Evolutionary conservation across 2,113 vertebrate genomes (phyloP), one percentile per base, ranked within the genome.

Genomic region (Indicator indicator): DNA sequence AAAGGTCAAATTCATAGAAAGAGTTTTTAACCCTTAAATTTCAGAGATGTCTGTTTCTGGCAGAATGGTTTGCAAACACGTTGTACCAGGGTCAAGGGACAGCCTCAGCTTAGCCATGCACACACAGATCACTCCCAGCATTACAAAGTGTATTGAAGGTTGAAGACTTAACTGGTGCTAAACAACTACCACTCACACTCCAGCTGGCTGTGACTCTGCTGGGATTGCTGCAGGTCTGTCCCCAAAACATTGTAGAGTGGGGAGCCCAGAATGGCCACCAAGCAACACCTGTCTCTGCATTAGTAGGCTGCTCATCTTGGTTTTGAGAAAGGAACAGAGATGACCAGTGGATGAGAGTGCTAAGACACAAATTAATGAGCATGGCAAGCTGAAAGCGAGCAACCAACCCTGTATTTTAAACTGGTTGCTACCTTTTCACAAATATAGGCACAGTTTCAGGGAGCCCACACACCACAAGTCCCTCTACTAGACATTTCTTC

Each of bases 351-450:
- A 12, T 2, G 60, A 26, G n/a, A 65, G 40, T 56, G 26, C 11
- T 0, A 30, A 33, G 40, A 44, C 26, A 63, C 0, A 0, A 38
- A 32, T n/a, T 21, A 9, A 55, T 12, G 13, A 68, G 20, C 20
- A 38, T 0, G 1, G 46, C 10, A 27, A 42, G 7, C 13, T 18
- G 44, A 72, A 36, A 56, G 73, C 46, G 6, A 56, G 36, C 11
- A 71, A 50, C 3, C 6, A 40, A 50, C 10, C 5, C 38, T 5
- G 12, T 46, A 32, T 46, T 87, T 65, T 9, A 54, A 81, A 68
- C 9, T 40, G 23, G n/a, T 74, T 52, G 28, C 19, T 38, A 69
- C 28, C 11, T 60, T 42, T 36, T 21, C 13, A 46, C 0, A 0
- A 82, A 52, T 5, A 42, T 1, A 70, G 19, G 56, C 1, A 1